Evolutionary conservation across 2,888 invertebrate species (phyloP), one percentile per base, ranked within the genome.

Genomic region (Eupithecia dodoneata): DNA sequence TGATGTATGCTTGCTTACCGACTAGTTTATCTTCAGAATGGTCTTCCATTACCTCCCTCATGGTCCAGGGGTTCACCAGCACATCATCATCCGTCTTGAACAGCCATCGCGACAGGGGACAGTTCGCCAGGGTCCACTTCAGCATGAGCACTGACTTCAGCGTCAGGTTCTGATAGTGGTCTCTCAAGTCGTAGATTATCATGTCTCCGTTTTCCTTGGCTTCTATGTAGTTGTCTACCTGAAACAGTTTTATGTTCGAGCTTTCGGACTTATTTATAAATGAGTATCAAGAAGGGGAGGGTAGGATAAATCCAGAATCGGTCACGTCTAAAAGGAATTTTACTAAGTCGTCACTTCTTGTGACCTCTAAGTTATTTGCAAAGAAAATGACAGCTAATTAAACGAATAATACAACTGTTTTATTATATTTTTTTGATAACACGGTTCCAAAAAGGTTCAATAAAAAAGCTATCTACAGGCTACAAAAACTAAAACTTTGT

Each of bases 81-180:
- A 96, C 96, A 75, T 96, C 97, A 78, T 97, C 96, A 80, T 96
- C 96, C 13, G 96, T 96, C 88, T 96, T 96, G 52, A 96, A 88
- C 69, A 96, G 76, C 84, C 94, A 96, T n/a, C 12, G n/a, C 3
- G 77, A 71, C 18, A 47, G 77, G 4, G 73, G 77, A 84, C 97
- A 97, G 69, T 94, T 91, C 67, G 86, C 88, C 18, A 90, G 85
- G 10, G 95, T 92, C 97, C 97, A 97, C 84, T 96, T 95, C 84
- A 97, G 89, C 85, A 96, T 96, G 86, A 96, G 96, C 1, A 96
- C 95, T 0, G 96, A 96, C 91, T 97, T 97, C 82, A 97, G 92
- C 0, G 97, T 97, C 79, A 97, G 89, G 86, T 97, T 97, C 83
- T 96, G 94, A 85, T 97, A 97, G 49, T 96, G 94, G 84, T 97